Conservation (phyloP, 1,140 invertebrate genomes). For the Tetragnatha versicolor region DNA sequence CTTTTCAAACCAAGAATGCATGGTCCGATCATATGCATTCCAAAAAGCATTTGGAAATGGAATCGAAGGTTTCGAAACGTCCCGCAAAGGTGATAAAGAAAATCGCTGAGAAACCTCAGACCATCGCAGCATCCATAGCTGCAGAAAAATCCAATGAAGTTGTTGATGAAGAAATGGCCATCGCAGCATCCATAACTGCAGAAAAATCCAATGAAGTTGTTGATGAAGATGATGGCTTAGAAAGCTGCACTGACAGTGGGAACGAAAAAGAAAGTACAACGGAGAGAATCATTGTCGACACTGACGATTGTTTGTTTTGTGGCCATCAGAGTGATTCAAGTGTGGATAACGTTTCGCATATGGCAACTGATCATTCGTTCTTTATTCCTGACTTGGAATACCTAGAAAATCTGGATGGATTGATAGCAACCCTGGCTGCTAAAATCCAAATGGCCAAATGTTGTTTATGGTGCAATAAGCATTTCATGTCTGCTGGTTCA, state of each 20-base stretch:
- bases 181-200: not conserved
- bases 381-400: slow-evolving; percentile 94
- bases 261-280: too few species aligned
- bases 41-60: slow-evolving; percentile 95
- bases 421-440: slow-evolving; percentile 85
- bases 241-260: slow-evolving; percentile 54
- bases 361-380: slow-evolving; percentile 90
- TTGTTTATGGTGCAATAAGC: slow-evolving; percentile 91
- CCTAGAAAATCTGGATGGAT: slow-evolving; percentile 82
- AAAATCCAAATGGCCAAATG: slow-evolving; percentile 78
- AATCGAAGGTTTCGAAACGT: too few species aligned
- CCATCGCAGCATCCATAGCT: not conserved
- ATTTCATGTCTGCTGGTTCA: slow-evolving; percentile 65
- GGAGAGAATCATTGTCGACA: slow-evolving; percentile 66
- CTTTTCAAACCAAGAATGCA: slow-evolving; percentile 82
- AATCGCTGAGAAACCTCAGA: too few species aligned
- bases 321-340: slow-evolving; percentile 75
- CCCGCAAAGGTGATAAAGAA: too few species aligned
- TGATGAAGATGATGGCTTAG: slow-evolving; percentile 65
- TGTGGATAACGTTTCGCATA: slow-evolving; percentile 88
- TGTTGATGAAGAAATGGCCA: slow-evolving; percentile 48
- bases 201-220: slow-evolving; percentile 1
- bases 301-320: slow-evolving; percentile 92
- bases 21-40: slow-evolving; percentile 90
- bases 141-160: not conserved